phyloP scores from a whole-genome alignment of 92 coral and sea anemone genomes.

The Palythoa caribaeorum region DNA sequence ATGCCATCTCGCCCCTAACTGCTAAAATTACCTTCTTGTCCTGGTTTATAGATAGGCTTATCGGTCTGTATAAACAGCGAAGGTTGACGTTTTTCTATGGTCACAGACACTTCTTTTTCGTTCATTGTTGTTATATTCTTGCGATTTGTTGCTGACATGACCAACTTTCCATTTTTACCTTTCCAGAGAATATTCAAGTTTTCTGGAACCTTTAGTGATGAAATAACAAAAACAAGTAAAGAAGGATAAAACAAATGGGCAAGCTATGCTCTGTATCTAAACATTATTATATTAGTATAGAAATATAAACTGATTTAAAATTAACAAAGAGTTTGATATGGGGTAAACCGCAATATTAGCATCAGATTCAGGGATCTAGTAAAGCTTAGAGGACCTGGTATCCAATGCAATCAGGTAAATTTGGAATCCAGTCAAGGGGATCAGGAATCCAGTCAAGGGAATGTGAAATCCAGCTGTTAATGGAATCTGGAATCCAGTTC shows the following conservation, averaged over 20 bases:
- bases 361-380: too few relatives aligned
- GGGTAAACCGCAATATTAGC: too few relatives aligned
- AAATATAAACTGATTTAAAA: too few relatives aligned
- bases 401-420: too few relatives aligned
- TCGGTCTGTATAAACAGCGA: conserved; percentile 90
- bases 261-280: too few relatives aligned
- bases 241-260: not conserved
- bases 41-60: conserved; percentile 98
- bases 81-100: conserved; percentile 45
- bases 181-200: not conserved
- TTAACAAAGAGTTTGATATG: too few relatives aligned
- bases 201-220: not conserved
- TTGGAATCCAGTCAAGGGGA: too few relatives aligned
- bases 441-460: too few relatives aligned
- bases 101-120: conserved; percentile 44
- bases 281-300: too few relatives aligned
- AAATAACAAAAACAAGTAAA: not conserved
- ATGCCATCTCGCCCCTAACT: not conserved
- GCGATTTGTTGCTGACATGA: conserved; percentile 28
- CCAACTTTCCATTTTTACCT: conserved; percentile 38
- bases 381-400: too few relatives aligned
- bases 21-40: conserved; percentile 81
- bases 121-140: conserved; percentile 3
- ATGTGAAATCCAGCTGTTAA: too few relatives aligned
- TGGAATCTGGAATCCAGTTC: too few relatives aligned